A percentile compares a stretch with the other conserved stretches of the same genome.
Evolutionary conservation across 2,113 vertebrate genomes (phyloP).

Genomic region (Mormoops blainvillei): DNA sequence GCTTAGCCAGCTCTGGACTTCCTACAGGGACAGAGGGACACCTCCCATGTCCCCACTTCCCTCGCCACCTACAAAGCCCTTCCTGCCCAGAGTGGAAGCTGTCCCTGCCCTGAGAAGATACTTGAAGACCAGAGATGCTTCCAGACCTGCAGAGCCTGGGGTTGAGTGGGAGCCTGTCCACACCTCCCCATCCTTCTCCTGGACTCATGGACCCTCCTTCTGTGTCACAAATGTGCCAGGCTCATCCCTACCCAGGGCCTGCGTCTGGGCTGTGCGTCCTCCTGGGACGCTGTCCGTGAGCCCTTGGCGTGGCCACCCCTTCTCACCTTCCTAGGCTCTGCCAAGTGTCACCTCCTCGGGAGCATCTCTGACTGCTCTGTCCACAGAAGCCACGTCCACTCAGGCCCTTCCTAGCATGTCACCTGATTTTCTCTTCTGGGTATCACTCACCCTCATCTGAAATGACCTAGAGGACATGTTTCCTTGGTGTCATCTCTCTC

Average conservation of each 20-base stretch:
- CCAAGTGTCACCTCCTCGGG: background rate
- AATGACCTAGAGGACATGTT: background rate
- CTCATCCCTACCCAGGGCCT: fast-evolving
- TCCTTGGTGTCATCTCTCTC: background rate
- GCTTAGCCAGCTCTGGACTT: background rate
- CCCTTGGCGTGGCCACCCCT: background rate
- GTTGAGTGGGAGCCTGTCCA: background rate
- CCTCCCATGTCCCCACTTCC: fast-evolving
- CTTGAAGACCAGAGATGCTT: background rate
- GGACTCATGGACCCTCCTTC: background rate
- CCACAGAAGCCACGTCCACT: background rate
- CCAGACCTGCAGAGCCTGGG: background rate
- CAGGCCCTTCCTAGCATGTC: background rate
- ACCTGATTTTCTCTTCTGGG: background rate
- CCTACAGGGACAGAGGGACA: background rate
- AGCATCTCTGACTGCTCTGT: fast-evolving
- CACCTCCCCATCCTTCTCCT: background rate
- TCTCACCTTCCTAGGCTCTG: background rate
- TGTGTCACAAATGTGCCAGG: background rate
- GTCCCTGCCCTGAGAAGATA: background rate
- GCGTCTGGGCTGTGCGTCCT: fast-evolving
- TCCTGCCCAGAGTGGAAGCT: background rate
- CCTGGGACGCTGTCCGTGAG: background rate
- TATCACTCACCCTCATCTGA: background rate
- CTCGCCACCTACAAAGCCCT: too few species aligned